Evolutionary conservation across 2,888 invertebrate genomes (phyloP).

Genomic region (Athetis lepigone): DNA sequence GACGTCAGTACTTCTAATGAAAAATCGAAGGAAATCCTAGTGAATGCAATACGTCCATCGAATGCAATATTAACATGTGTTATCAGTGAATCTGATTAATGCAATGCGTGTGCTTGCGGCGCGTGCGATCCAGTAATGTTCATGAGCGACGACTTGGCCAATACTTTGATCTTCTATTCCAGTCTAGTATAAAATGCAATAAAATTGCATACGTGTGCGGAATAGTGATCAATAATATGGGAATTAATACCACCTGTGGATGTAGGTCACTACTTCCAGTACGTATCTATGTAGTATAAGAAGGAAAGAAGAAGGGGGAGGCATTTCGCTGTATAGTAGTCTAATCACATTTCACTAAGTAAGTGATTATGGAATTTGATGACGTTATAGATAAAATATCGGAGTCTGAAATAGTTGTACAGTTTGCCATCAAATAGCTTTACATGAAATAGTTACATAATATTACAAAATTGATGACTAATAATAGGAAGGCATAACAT

Average conservation of each 20-base stretch:
- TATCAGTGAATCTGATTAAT: slow-evolving; percentile 58
- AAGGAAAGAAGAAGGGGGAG: not conserved
- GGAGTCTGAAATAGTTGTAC: too few relatives aligned
- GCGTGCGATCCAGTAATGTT: slow-evolving; percentile 51
- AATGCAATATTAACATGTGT: slow-evolving; percentile 42
- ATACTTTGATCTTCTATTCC: slow-evolving; percentile 43
- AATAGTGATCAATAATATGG: slow-evolving; percentile 18
- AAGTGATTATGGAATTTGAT: too few relatives aligned
- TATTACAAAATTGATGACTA: too few relatives aligned
- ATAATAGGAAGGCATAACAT: too few relatives aligned
- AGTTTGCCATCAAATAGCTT: too few relatives aligned
- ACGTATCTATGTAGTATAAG: too few relatives aligned
- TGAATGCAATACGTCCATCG: slow-evolving; percentile 31
- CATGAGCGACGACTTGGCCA: slow-evolving; percentile 33
- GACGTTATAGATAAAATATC: too few relatives aligned
- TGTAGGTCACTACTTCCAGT: not conserved
- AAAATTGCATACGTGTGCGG: slow-evolving; percentile 20
- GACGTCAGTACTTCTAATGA: slow-evolving; percentile 23
- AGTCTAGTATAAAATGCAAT: slow-evolving; percentile 24
- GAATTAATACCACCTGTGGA: not conserved
- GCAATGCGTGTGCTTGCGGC: slow-evolving; percentile 46
- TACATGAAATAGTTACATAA: too few relatives aligned
- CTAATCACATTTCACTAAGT: too few relatives aligned
- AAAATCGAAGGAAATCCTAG: slow-evolving; percentile 23
- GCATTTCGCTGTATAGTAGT: too few relatives aligned